Evolutionary conservation across 23 tunicate genomes (phyloP), one percentile per base, ranked within the genome.

Genomic region (Trididemnum miniatum): DNA sequence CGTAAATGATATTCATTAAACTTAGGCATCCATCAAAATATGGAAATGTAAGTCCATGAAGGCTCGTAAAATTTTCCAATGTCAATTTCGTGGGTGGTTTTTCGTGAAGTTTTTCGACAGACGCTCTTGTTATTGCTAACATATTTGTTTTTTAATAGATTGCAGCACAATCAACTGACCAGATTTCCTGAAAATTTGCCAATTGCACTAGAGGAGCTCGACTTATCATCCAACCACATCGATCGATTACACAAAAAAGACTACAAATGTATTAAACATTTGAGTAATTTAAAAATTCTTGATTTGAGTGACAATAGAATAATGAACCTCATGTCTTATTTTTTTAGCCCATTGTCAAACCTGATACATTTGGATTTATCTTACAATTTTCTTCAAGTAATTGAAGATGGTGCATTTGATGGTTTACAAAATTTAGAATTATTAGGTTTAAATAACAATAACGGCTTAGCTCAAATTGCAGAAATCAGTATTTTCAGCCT

Each of bases 281-380:
- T 87, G 23, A 3, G 9, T 27, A 81, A 74, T 3, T 50, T 87
- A 31, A 50, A 87, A 76, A 75, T 81, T 34, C 67, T 87, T 3
- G 84, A 87, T 74, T 44, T 87, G 44, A 81, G 92, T 65, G 24
- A 62, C 26, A 87, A 87, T 67, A 49, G 59, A 2, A 38, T 87
- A 9, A 39, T 37, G n/a, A 65, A 57, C 7, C 29, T 81, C 15
- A 27, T 63, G 1, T 32, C 80, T 0, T 37, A 65, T 69, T 34
- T 66, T 35, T 87, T 87, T 49, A 28, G 22, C 31, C 1, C 1
- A 15, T 35, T 81, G 54, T 30, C 77, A 0, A 39, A 81, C 29
- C 54, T 87, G n/a, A 30, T 27, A 15, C 24, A 35, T 51, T 73
- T 87, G 23, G 92, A 87, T 82, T 60, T 87, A 15, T 87, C 92